Percentiles rank a stretch among this genome's conserved stretches.
Evolutionary conservation across 2,113 vertebrate species (phyloP).

Genomic region (Conger conger): DNA sequence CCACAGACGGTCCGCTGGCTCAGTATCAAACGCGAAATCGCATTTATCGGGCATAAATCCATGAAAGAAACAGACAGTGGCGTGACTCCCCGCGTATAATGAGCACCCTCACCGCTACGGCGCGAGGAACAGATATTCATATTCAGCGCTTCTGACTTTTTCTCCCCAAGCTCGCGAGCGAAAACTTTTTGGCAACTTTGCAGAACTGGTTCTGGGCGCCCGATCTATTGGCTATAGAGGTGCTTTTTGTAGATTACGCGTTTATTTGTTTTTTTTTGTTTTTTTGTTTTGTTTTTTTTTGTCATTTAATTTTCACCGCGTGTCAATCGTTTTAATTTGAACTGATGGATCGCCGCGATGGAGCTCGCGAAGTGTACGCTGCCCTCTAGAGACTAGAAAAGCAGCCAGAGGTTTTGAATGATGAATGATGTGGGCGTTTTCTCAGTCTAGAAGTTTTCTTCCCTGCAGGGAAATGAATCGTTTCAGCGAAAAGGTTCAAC

Average conservation of each 20-base stretch:
- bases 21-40: neutral
- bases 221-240: neutral
- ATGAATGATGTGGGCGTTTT: no score
- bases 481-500: no score
- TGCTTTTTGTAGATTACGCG: neutral
- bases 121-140: neutral
- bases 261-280: no score
- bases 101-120: neutral
- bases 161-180: neutral
- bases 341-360: neutral
- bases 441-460: no score
- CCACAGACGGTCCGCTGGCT: neutral
- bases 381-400: neutral
- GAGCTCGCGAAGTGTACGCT: neutral
- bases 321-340: neutral
- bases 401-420: no score
- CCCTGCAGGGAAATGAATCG: no score
- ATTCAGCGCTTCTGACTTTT: neutral
- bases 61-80: neutral
- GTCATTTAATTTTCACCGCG: neutral
- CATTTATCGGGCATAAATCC: conserved; percentile 5
- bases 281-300: no score
- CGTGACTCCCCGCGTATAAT: neutral
- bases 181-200: conserved; percentile 3
- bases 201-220: neutral